Evolutionary conservation across 2,888 invertebrate species (phyloP).

Genomic region (Pterostichus niger): DNA sequence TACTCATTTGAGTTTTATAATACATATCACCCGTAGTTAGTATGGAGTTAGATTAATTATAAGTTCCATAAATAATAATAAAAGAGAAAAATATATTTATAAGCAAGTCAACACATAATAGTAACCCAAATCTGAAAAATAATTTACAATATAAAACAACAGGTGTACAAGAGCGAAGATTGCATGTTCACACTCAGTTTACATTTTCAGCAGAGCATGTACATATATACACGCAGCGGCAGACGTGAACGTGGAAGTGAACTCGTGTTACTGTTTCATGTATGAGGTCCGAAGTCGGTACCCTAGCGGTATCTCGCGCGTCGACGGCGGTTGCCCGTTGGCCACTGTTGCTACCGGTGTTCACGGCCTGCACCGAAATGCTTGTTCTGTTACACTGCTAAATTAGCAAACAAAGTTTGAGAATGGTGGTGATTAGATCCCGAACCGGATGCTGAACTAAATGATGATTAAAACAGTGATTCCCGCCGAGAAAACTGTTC

Average conservation of each 20-base stretch:
- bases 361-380: neutral
- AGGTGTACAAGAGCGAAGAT: constrained; percentile 23
- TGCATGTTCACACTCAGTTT: constrained; percentile 28
- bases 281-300: constrained; percentile 20
- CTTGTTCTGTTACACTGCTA: constrained; percentile 13
- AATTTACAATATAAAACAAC: constrained; percentile 28
- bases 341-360: neutral
- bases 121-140: neutral
- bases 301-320: constrained; percentile 6
- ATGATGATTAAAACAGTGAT: constrained; percentile 57
- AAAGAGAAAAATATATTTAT: no score
- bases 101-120: neutral
- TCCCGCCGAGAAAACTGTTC: constrained; percentile 25
- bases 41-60: no score
- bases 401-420: constrained; percentile 56
- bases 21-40: no score
- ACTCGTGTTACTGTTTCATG: constrained; percentile 30
- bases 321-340: neutral
- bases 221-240: neutral
- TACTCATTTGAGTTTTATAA: no score
- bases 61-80: no score
- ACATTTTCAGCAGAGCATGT: neutral
- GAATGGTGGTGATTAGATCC: constrained; percentile 43
- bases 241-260: neutral
- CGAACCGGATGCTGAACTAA: constrained; percentile 46